phyloP scores from a whole-genome alignment of 2,888 invertebrate genomes.

The Alloplasta piceator region DNA sequence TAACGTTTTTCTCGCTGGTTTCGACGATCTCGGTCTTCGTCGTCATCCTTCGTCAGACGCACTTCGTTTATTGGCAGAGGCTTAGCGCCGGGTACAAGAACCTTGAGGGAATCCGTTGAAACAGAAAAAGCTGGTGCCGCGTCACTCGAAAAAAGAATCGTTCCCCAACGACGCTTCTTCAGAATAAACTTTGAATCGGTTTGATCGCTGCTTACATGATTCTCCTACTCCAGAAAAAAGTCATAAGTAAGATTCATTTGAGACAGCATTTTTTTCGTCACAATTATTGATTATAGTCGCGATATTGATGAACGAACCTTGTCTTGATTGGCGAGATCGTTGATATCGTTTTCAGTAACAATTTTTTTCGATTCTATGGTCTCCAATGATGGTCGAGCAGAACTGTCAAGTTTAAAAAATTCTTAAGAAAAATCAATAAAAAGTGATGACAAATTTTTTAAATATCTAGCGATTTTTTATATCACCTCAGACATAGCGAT shows the following conservation, averaged over 20 bases:
- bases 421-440: too few species aligned
- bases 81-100: slow-evolving; percentile 84
- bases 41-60: slow-evolving; percentile 82
- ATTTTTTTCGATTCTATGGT: slow-evolving; percentile 73
- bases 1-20: slow-evolving; percentile 76
- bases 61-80: slow-evolving; percentile 83
- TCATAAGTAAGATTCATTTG: background rate
- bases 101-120: slow-evolving; percentile 90
- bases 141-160: slow-evolving; percentile 79
- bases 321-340: slow-evolving; percentile 72
- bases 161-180: slow-evolving; percentile 83
- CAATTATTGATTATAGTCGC: too few species aligned
- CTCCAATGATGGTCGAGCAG: slow-evolving; percentile 73
- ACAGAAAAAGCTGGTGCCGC: slow-evolving; percentile 88
- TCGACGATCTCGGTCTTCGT: slow-evolving; percentile 79
- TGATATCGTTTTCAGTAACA: slow-evolving; percentile 67
- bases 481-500: too few species aligned
- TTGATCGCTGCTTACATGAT: slow-evolving; percentile 74
- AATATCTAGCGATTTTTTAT: too few species aligned
- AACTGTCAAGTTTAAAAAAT: slow-evolving; percentile 64
- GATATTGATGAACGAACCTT: slow-evolving; percentile 71
- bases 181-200: slow-evolving; percentile 77
- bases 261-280: background rate
- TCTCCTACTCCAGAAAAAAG: slow-evolving; percentile 73
- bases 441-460: too few species aligned